These are phyloP conservation scores for Hypomesus transpacificus DNA, from an alignment of 2,113 vertebrate genomes.

Conservation along the genomic window DNA sequence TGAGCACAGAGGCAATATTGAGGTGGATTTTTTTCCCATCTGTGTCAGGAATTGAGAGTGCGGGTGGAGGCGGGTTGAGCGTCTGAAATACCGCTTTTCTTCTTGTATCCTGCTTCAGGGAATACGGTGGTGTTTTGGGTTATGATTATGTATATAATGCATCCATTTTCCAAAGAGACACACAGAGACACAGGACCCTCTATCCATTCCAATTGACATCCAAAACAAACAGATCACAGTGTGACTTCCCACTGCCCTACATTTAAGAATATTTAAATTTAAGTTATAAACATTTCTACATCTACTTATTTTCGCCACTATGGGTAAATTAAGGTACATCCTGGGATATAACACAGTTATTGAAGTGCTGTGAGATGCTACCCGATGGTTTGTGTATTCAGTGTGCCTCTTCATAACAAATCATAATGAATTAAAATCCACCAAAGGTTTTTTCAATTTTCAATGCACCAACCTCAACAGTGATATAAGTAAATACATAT, in stretches of 20 bases:
- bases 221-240: not conserved
- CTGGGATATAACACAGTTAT: no score
- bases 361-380: no score
- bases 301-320: not conserved
- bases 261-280: not conserved
- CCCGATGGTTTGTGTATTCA: no score
- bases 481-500: no score
- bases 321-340: not conserved
- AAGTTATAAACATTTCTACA: not conserved
- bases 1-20: conserved; percentile 7
- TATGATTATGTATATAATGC: not conserved
- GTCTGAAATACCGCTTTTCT: not conserved
- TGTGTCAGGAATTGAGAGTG: not conserved
- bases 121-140: not conserved
- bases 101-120: not conserved
- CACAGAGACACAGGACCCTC: not conserved
- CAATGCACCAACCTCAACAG: no score
- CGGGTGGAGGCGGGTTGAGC: not conserved
- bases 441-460: no score
- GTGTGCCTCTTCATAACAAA: no score
- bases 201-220: not conserved
- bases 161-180: not conserved
- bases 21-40: not conserved
- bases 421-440: no score
- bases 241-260: not conserved